A percentile compares a stretch with the other conserved stretches of the same genome.
Conservation (phyloP, 2,113 vertebrate genomes). For the Zosterops japonicus region DNA sequence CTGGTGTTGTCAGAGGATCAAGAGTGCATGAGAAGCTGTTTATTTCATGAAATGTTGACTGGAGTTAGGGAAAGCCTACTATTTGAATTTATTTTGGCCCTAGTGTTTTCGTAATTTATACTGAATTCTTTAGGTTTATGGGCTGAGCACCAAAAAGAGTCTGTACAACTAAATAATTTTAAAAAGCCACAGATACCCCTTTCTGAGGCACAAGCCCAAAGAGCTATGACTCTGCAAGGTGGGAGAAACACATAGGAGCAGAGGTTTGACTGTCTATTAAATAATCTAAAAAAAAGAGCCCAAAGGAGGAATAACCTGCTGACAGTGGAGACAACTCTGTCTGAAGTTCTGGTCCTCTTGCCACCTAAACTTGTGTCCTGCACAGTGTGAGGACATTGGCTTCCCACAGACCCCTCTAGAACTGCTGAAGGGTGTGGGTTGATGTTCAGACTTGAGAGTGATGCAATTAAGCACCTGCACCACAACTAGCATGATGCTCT, state of each 20-base stretch:
- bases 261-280: neutral
- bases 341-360: neutral
- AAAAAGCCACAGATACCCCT: neutral
- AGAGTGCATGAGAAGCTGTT: neutral
- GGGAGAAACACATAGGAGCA: neutral
- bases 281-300: neutral
- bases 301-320: neutral
- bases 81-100: neutral
- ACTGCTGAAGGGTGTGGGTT: neutral
- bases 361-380: neutral
- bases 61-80: neutral
- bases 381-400: neutral
- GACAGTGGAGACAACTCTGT: neutral
- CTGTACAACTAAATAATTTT: neutral
- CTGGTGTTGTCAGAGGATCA: neutral
- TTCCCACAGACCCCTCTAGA: neutral
- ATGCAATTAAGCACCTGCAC: neutral
- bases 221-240: neutral
- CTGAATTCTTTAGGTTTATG: neutral
- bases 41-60: neutral
- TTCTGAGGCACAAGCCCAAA: neutral
- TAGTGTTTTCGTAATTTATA: neutral
- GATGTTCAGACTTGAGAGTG: neutral
- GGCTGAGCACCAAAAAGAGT: neutral
- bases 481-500: neutral